Conservation (phyloP, 2,797 vertebrate species). For the Amazona ochrocephala region DNA sequence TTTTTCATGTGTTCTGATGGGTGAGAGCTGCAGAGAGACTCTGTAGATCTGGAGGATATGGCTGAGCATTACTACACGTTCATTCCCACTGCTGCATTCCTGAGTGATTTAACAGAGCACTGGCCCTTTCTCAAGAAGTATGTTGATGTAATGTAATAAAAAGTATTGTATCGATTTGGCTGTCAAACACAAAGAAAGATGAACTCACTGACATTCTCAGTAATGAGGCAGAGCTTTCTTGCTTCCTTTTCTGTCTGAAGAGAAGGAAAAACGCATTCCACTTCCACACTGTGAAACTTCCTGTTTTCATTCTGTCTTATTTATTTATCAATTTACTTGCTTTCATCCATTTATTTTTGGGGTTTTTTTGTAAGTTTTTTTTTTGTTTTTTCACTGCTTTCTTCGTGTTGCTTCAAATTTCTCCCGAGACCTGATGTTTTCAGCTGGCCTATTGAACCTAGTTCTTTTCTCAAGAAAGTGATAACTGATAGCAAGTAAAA, state of each 20-base stretch:
- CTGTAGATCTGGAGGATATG: background rate
- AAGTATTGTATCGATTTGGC: background rate
- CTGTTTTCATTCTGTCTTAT: background rate
- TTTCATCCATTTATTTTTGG: background rate
- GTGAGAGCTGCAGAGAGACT: background rate
- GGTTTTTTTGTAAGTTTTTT: background rate
- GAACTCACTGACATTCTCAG: background rate
- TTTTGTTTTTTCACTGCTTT: background rate
- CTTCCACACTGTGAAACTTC: background rate
- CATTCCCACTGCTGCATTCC: background rate
- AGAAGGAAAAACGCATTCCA: background rate
- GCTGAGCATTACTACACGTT: background rate
- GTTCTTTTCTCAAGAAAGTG: background rate
- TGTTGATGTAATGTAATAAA: background rate
- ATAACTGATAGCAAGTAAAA: background rate
- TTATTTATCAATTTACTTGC: background rate
- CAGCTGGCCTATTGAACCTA: background rate
- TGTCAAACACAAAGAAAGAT: background rate
- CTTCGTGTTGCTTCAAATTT: background rate
- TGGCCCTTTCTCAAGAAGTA: background rate
- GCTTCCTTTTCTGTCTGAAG: background rate
- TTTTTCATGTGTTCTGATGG: background rate
- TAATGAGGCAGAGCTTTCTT: background rate
- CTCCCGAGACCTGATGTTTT: background rate
- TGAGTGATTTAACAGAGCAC: background rate